Evolutionary conservation across 2,888 invertebrate genomes (phyloP), one percentile per base, ranked within the genome.

Genomic region (Bugulina stolonifera): DNA sequence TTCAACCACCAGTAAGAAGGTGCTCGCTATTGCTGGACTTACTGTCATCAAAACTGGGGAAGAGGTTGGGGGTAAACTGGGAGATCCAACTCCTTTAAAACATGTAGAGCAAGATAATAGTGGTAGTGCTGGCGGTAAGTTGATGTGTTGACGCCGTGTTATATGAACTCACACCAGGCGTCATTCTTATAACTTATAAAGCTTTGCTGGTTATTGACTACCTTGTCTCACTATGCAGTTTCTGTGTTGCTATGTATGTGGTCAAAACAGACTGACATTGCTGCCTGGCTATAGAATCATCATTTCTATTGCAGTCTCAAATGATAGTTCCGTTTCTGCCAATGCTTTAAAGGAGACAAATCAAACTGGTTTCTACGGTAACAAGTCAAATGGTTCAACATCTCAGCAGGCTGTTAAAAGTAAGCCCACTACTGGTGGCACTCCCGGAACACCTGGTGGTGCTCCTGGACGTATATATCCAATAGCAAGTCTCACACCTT

Each of bases 401-500:
- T 2, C 27, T n/a, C 14, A 71, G 35, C 14, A 58, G 35, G 22
- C 25, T n/a, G 23, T n/a, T 5, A 18, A 18, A n/a, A 57, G 23
- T 18, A 25, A 57, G 57, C 52, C 52, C 10, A 18, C 14, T 52
- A 52, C 14, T 58, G 29, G 58, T 71, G 72, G 35, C n/a, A 69
- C 58, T 3, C 73, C 74, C 18, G 72, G 58, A n/a, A 75, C 77
- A 14, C 74, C 75, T 14, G 77, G 76, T 23, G 77, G 77, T 10
- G 75, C 75, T 27, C 74, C 76, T n/a, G 73, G 72, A 23, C 76
- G 79, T 71, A 79, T 89, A 32, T 89, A 90, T 83, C 91, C 94
- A 0, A 95, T 97, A 78, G 87, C 89, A 23, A 91, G 91, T 77
- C 87, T 97, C 18, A 95, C 93, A 77, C 96, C 96, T 0, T 97